Evolutionary conservation across 2,888 invertebrate species (phyloP), one percentile per base, ranked within the genome.

Genomic region (Sceliomorpha sp.): DNA sequence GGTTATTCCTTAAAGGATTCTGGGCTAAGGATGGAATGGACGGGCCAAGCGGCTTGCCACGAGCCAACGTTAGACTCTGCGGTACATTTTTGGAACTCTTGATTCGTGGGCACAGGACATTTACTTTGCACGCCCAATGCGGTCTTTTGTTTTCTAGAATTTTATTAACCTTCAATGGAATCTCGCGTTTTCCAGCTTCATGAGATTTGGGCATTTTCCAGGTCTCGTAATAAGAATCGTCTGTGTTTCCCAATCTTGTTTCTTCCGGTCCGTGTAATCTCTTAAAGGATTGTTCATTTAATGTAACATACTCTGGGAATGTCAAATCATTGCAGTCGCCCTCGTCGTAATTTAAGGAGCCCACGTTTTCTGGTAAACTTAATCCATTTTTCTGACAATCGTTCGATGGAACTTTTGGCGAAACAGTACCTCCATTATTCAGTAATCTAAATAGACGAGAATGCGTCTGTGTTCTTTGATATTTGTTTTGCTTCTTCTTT

Each of bases 381-480:
- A 78, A 59, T 8, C 78, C 79, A 27, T 79, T 76, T 27, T 71
- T 72, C 8, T 59, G 70, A 15, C 62, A 53, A 14, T 64, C 40
- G 5, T 74, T 53, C 1, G 34, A 36, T 0, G 59, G 8, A 5
- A 64, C 37, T 17, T 84, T 85, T 12, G 56, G 73, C 27, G 36
- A 45, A 15, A 64, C 64, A 14, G 64, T 73, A 75, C 91, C n/a
- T n/a, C n/a, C 92, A 40, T 92, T 92, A 82, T 92, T 93, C 13
- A 94, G 84, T 8, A 94, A 85, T 76, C 92, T 91, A 76, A 93
- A 93, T 12, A 94, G 88, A 70, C 94, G 89, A 34, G 93, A 94
- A 86, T 94, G 94, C 29, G 94, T 94, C 27, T 93, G 91, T 1
- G 93, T 93, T 47, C 94, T 89, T 82, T 93, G 92, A 81, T 93